Percentiles rank a stretch among this genome's conserved stretches.
Evolutionary conservation across 2,797 vertebrate species (phyloP).

Genomic region (Valencia hispanica): DNA sequence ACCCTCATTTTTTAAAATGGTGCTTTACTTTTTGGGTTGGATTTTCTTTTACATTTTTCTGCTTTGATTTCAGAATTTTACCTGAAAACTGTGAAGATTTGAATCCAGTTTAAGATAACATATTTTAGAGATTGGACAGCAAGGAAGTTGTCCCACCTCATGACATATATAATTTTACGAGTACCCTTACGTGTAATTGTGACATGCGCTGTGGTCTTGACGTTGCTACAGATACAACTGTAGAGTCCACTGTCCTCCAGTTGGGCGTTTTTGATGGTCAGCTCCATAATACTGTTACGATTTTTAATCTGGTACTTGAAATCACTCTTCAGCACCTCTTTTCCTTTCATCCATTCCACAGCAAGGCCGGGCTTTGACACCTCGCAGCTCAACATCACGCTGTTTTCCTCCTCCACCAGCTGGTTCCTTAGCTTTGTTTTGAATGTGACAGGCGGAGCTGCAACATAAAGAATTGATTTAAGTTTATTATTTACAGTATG

Average conservation of each 20-base stretch:
- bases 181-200: constrained; percentile 85
- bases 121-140: not conserved
- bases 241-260: constrained; percentile 89
- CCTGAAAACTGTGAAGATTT: not conserved
- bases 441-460: constrained; percentile 83
- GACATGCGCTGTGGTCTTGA: constrained; percentile 84
- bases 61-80: not conserved
- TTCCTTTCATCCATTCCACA: constrained; percentile 90
- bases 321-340: constrained; percentile 76
- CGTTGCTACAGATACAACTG: constrained; percentile 84
- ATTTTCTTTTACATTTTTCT: too few species aligned
- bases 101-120: not conserved
- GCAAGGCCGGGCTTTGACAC: constrained; percentile 80
- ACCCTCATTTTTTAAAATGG: too few species aligned
- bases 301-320: constrained; percentile 87
- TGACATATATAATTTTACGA: not conserved
- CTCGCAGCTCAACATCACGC: constrained; percentile 82
- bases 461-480: constrained; percentile 6
- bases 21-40: too few species aligned
- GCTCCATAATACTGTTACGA: constrained; percentile 78
- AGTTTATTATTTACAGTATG: not conserved
- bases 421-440: constrained; percentile 82
- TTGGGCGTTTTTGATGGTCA: constrained; percentile 83
- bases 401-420: constrained; percentile 84
- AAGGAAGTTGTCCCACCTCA: not conserved